Conservation (phyloP, 2,888 invertebrate genomes). For the Rugalucina vietnamica region DNA sequence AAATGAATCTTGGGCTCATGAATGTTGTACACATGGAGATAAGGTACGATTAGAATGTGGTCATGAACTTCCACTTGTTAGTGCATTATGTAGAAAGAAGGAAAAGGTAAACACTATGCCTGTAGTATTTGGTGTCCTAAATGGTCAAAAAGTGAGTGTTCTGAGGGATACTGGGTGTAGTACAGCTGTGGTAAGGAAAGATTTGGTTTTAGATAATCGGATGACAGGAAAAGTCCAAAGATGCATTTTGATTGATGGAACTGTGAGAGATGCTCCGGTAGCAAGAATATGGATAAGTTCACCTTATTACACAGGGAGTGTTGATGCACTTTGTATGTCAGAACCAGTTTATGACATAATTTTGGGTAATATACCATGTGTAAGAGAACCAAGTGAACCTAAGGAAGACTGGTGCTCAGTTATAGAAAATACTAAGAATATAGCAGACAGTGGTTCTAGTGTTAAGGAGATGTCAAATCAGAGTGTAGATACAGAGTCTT, state of each 20-base stretch:
- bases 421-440: no score
- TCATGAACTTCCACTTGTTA: not conserved
- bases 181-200: not conserved
- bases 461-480: no score
- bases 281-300: slow-evolving; percentile 18
- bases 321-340: slow-evolving; percentile 23
- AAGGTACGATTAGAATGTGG: slow-evolving; percentile 5
- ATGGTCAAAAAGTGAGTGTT: not conserved
- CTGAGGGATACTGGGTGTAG: not conserved
- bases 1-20: not conserved
- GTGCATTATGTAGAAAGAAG: not conserved
- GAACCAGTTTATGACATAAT: slow-evolving; percentile 39
- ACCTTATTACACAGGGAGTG: slow-evolving; percentile 25
- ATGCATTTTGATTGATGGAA: slow-evolving; percentile 31
- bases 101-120: not conserved
- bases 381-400: slow-evolving; percentile 8
- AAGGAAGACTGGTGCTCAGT: not conserved
- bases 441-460: no score
- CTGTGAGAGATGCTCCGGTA: slow-evolving; percentile 14
- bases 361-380: slow-evolving; percentile 31
- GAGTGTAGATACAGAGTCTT: no score
- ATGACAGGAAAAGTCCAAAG: not conserved
- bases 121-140: not conserved
- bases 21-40: not conserved
- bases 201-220: not conserved